A percentile compares a stretch with the other conserved stretches of the same genome.
Evolutionary conservation across 1,140 invertebrate genomes (phyloP).

Genomic region (Drosophila sulfurigaster): DNA sequence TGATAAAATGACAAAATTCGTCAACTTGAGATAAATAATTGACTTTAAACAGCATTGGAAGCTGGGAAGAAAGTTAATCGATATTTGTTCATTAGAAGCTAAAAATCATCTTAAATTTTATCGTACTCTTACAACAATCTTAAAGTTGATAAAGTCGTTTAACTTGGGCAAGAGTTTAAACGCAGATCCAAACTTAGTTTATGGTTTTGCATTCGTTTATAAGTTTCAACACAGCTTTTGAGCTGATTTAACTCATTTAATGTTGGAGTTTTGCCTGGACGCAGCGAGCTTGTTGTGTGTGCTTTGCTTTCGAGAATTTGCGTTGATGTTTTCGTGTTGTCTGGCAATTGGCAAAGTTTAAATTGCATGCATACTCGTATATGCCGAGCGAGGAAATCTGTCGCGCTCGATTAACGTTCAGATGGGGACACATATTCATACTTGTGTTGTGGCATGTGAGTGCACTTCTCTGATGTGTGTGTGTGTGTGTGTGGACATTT

Average conservation of each 20-base stretch:
- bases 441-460: background rate
- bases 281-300: conserved; percentile 2
- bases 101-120: no score
- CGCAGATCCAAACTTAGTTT: background rate
- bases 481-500: background rate
- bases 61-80: no score
- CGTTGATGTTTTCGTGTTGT: conserved; percentile 29
- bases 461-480: background rate
- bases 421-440: conserved; percentile 4
- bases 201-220: conserved; percentile 7
- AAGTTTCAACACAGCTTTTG: conserved; percentile 12
- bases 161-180: background rate
- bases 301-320: conserved; percentile 23
- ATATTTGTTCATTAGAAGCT: no score
- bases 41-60: no score
- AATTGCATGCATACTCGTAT: conserved; percentile 25
- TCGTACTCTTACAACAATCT: no score
- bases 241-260: conserved; percentile 4
- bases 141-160: no score
- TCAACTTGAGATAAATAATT: background rate
- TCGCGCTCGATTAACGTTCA: conserved; percentile 58
- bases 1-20: background rate
- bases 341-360: conserved; percentile 50
- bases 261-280: background rate
- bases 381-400: conserved; percentile 37